Conservation (phyloP, 2,113 vertebrate genomes). For the Chamaetylas fuelleborni region DNA sequence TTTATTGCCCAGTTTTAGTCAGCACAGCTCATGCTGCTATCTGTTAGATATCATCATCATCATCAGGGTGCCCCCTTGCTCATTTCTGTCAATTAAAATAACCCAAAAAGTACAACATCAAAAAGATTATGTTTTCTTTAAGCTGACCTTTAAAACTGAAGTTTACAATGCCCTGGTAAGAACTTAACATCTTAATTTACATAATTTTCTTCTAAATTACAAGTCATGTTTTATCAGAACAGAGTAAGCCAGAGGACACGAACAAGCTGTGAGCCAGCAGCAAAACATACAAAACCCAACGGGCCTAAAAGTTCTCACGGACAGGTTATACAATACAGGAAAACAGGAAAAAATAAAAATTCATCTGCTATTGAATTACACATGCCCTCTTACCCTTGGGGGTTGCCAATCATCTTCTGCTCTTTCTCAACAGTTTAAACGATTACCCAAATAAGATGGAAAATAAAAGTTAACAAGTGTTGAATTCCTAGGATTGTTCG, state of each 20-base stretch:
- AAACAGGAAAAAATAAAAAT: neutral
- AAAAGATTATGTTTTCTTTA: constrained; percentile 11
- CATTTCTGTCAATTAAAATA: neutral
- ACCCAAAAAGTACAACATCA: constrained; percentile 19
- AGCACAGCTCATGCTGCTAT: neutral
- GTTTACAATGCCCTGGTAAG: constrained; percentile 30
- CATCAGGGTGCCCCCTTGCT: neutral
- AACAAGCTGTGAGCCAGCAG: constrained; percentile 20
- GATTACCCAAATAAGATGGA: neutral
- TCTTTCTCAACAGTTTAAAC: neutral
- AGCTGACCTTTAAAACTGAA: constrained; percentile 57
- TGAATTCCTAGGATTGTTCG: neutral
- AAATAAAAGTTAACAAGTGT: neutral
- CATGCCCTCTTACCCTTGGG: neutral
- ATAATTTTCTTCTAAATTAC: constrained; percentile 51
- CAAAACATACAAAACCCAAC: neutral
- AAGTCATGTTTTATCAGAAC: constrained; percentile 26
- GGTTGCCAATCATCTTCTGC: neutral
- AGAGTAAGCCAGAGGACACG: constrained; percentile 25
- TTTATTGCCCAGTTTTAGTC: neutral
- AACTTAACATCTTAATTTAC: constrained; percentile 48
- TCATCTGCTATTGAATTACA: neutral
- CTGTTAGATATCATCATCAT: constrained; percentile 20
- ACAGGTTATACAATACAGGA: constrained; percentile 19
- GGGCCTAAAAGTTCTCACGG: neutral